Evolutionary conservation across 2,797 vertebrate genomes (phyloP).

Genomic region (Epinephelus malabaricus): DNA sequence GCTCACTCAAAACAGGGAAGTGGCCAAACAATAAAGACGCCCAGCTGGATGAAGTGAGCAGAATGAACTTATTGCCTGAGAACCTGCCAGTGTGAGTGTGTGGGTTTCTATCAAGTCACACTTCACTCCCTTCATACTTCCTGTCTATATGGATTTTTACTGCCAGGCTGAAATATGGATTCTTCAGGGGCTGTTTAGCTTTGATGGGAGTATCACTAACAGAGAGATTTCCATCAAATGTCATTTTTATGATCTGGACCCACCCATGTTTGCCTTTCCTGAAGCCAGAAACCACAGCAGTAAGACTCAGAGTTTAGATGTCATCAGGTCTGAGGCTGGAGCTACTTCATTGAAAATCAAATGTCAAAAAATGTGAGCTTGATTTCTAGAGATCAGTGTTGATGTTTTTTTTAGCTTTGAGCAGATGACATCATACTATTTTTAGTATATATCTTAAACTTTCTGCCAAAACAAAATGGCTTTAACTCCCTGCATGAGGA

Average conservation of each 20-base stretch:
- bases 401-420: background rate
- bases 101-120: conserved; percentile 48
- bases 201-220: conserved; percentile 30
- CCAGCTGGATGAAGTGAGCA: conserved; percentile 59
- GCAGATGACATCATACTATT: background rate
- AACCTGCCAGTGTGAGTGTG: conserved; percentile 46
- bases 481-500: background rate
- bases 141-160: conserved; percentile 20
- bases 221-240: conserved; percentile 45
- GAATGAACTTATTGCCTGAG: conserved; percentile 43
- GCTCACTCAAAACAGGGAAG: conserved; percentile 69
- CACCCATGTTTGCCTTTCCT: conserved; percentile 57
- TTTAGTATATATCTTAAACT: background rate
- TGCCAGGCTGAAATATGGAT: conserved; percentile 25
- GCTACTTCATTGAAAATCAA: conserved; percentile 18
- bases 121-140: conserved; percentile 15
- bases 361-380: background rate
- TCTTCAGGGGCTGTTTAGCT: conserved; percentile 8
- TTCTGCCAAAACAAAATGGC: background rate
- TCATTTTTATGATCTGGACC: conserved; percentile 32
- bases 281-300: conserved; percentile 38
- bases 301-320: conserved; percentile 25
- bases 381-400: background rate
- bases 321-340: conserved; percentile 47
- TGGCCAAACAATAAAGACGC: conserved; percentile 70